phyloP scores from a whole-genome alignment of 2,888 invertebrate genomes.

The Perdita meconis region DNA sequence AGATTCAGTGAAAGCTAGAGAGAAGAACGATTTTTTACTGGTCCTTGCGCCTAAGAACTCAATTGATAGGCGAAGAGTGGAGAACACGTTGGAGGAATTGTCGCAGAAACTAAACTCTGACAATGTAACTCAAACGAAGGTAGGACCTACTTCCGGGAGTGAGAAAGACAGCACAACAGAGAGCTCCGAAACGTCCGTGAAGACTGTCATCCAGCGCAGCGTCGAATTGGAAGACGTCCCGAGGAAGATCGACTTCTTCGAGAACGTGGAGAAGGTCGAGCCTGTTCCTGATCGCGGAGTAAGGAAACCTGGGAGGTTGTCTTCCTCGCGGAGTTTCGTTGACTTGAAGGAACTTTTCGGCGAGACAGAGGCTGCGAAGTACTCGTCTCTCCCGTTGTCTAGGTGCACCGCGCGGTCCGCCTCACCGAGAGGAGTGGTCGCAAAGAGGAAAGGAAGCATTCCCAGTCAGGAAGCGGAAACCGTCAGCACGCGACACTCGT shows the following conservation, averaged over 20 bases:
- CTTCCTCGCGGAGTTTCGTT: constrained; percentile 89
- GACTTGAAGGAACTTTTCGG: constrained; percentile 93
- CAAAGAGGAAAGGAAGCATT: constrained; percentile 66
- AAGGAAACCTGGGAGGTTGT: constrained; percentile 74
- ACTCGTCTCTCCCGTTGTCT: constrained; percentile 66
- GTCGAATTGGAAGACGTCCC: constrained; percentile 87
- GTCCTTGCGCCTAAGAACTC: constrained; percentile 83
- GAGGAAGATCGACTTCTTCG: constrained; percentile 92
- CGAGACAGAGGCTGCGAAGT: constrained; percentile 88
- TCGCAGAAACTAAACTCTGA: constrained; percentile 78
- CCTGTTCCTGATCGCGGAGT: constrained; percentile 68
- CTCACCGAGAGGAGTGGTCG: constrained; percentile 83
- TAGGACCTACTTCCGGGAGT: constrained; percentile 85
- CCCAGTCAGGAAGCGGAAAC: constrained; percentile 72
- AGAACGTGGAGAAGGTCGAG: constrained; percentile 86
- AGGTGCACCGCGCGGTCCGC: constrained; percentile 81
- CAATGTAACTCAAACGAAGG: constrained; percentile 17
- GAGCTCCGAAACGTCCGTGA: constrained; percentile 90
- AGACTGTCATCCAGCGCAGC: constrained; percentile 88
- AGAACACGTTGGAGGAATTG: constrained; percentile 84
- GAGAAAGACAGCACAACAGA: constrained; percentile 88
- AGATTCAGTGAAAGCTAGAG: constrained; percentile 44
- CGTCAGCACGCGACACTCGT: constrained; percentile 59
- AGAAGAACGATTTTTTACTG: constrained; percentile 84
- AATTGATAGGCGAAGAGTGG: constrained; percentile 78